phyloP scores from a whole-genome alignment of 2,797 vertebrate species.

The Tinamus major region DNA sequence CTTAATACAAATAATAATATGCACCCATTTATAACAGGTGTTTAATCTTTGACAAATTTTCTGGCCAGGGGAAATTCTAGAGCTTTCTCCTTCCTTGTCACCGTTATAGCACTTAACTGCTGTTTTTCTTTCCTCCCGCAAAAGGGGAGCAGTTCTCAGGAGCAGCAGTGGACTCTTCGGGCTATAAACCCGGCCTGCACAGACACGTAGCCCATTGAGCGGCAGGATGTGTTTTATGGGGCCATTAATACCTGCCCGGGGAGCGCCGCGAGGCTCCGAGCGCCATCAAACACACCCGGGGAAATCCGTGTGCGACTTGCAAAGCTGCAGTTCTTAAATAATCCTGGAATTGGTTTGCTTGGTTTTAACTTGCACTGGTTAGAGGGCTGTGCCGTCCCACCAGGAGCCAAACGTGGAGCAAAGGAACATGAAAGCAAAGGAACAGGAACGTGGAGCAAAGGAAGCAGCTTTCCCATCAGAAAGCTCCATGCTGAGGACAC shows the following conservation, averaged over 20 bases:
- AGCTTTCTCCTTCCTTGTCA: conserved; percentile 52
- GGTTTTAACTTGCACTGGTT: neutral
- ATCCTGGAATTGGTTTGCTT: neutral
- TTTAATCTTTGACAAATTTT: neutral
- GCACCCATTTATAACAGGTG: conserved; percentile 41
- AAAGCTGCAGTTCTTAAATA: conserved; percentile 33
- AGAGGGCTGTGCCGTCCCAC: neutral
- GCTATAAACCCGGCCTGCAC: conserved; percentile 68
- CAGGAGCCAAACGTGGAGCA: neutral
- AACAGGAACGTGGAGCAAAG: neutral
- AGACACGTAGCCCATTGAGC: conserved; percentile 40
- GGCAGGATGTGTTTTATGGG: conserved; percentile 68
- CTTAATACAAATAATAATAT: conserved; percentile 32
- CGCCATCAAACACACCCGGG: conserved; percentile 37
- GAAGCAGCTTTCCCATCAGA: neutral
- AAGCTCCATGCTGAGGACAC: neutral
- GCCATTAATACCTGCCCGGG: conserved; percentile 67
- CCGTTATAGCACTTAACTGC: conserved; percentile 3
- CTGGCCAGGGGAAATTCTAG: conserved; percentile 31
- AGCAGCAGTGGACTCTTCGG: conserved; percentile 46
- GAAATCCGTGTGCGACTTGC: neutral
- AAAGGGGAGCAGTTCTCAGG: conserved; percentile 59
- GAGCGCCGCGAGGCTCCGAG: conserved; percentile 27
- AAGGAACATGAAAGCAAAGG: neutral
- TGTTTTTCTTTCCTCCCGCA: conserved; percentile 60